These are phyloP conservation scores for Genyomyrus donnyi DNA, from an alignment of 2,113 vertebrate species.

Conservation along the genomic window DNA sequence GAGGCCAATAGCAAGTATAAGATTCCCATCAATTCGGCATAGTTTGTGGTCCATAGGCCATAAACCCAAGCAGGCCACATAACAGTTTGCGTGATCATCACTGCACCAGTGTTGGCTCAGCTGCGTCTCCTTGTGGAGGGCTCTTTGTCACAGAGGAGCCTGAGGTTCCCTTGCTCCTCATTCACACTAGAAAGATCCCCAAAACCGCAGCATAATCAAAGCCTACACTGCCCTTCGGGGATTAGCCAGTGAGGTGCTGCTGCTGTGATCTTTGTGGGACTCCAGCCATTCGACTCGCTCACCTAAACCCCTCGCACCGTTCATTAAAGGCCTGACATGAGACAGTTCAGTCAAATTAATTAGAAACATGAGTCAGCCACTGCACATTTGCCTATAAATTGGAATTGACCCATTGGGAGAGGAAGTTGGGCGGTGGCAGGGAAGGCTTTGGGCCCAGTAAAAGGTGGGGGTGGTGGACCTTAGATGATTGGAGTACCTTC, in stretches of 20 bases:
- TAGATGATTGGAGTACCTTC: conserved; percentile 57
- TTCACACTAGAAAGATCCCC: neutral
- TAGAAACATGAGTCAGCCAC: conserved; percentile 63
- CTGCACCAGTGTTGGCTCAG: neutral
- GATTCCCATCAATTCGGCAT: neutral
- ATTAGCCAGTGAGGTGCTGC: conserved; percentile 11
- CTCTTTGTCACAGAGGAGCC: neutral
- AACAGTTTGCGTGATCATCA: neutral
- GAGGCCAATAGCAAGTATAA: neutral
- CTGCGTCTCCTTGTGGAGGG: neutral
- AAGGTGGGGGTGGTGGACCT: conserved; percentile 39
- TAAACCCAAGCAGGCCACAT: neutral
- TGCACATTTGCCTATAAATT: conserved; percentile 72
- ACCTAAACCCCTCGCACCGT: conserved; percentile 62
- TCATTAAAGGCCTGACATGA: conserved; percentile 63
- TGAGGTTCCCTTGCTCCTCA: neutral
- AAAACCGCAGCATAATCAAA: neutral
- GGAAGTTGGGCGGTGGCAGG: conserved; percentile 17
- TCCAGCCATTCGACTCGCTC: conserved; percentile 42
- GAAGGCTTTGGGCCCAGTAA: conserved; percentile 25
- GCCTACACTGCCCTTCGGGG: conserved; percentile 6
- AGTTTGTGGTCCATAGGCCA: neutral
- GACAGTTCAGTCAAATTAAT: conserved; percentile 68
- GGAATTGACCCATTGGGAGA: conserved; percentile 61
- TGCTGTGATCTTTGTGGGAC: conserved; percentile 12